phyloP scores from a whole-genome alignment of 2,888 invertebrate species.

The Augochlorella aurata region DNA sequence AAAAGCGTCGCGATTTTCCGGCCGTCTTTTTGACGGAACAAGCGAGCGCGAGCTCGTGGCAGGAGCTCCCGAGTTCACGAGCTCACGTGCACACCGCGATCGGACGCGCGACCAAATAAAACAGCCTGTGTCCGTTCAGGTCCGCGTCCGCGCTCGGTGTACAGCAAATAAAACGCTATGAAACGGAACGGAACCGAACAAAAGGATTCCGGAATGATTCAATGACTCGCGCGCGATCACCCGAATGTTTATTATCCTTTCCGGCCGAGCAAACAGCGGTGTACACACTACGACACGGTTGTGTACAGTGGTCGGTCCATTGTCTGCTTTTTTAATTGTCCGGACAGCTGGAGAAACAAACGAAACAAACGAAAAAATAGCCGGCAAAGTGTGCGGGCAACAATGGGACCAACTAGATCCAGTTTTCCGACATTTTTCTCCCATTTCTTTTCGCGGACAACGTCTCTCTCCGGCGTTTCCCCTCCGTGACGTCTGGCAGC shows the following conservation, averaged over 20 bases:
- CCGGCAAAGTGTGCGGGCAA: too few relatives aligned
- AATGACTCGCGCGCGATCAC: not conserved
- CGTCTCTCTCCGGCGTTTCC: too few relatives aligned
- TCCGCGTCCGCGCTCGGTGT: not conserved
- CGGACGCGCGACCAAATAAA: slow-evolving; percentile 3
- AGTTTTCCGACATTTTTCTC: too few relatives aligned
- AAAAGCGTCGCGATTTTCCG: slow-evolving; percentile 22
- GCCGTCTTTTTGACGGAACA: slow-evolving; percentile 7
- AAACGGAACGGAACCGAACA: not conserved
- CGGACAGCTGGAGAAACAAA: slow-evolving; percentile 2
- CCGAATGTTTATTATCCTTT: slow-evolving; percentile 18
- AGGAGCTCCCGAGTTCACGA: too few relatives aligned
- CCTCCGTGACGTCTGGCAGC: too few relatives aligned
- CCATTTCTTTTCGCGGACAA: too few relatives aligned
- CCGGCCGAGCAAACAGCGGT: not conserved
- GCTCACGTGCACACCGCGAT: too few relatives aligned
- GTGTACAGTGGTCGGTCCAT: not conserved
- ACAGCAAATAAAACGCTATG: not conserved
- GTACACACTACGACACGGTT: not conserved
- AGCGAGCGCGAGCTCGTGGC: too few relatives aligned
- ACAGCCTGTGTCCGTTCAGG: not conserved
- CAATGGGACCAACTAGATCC: too few relatives aligned
- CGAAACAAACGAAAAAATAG: not conserved
- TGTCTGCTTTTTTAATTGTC: slow-evolving; percentile 15
- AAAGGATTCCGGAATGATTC: not conserved